Conservation (phyloP, 2,797 vertebrate genomes). For the Nasua narica region DNA sequence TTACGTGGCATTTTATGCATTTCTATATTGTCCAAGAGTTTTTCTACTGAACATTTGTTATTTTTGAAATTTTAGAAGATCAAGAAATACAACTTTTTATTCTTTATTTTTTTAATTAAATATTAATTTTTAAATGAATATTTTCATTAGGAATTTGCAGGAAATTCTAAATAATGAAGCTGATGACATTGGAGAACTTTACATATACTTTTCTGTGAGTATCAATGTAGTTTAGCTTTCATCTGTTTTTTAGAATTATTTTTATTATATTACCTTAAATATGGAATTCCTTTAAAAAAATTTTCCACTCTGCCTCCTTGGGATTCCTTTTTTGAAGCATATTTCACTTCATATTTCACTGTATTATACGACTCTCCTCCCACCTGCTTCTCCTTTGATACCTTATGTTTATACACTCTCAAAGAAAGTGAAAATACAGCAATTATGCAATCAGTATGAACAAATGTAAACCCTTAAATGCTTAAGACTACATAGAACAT, state of each 20-base stretch:
- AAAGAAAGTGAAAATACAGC: background rate
- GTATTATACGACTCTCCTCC: background rate
- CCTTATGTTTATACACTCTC: background rate
- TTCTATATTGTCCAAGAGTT: background rate
- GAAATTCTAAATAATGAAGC: slow-evolving; percentile 70
- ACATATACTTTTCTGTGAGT: slow-evolving; percentile 76
- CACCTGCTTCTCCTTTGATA: background rate
- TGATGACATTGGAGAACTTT: slow-evolving; percentile 11
- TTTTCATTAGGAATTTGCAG: slow-evolving; percentile 76
- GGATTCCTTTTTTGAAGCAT: background rate
- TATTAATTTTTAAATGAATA: background rate
- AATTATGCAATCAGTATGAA: background rate
- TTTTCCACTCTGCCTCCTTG: background rate
- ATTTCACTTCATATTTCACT: background rate
- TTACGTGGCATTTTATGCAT: background rate
- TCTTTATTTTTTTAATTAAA: background rate
- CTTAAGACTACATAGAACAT: background rate
- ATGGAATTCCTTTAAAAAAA: background rate
- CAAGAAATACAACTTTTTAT: background rate
- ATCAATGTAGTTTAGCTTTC: slow-evolving; percentile 2
- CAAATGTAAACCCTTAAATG: background rate
- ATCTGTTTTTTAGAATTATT: background rate
- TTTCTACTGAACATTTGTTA: background rate
- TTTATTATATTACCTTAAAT: slow-evolving; percentile 13
- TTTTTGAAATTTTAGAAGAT: slow-evolving; percentile 8